Percentiles rank a stretch among this genome's conserved stretches.
Conservation (phyloP, 2,113 vertebrate genomes). For the Glaucomys volans region DNA sequence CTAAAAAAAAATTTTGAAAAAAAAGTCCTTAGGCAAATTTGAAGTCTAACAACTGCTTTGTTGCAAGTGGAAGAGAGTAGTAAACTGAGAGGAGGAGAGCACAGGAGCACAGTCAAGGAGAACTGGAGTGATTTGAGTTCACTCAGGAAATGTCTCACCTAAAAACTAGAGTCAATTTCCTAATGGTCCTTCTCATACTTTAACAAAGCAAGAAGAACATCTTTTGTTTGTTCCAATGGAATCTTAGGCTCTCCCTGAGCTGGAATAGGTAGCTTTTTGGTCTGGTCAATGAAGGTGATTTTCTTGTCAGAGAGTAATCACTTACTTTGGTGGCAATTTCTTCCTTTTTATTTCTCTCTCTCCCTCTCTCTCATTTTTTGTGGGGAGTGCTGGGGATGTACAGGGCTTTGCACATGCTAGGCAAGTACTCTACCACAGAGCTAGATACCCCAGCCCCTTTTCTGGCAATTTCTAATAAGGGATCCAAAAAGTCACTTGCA, state of each 20-base stretch:
- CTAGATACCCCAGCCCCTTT: not conserved
- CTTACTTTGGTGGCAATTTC: not conserved
- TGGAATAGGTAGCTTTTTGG: not conserved
- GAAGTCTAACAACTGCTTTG: conserved; percentile 63
- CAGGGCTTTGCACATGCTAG: not conserved
- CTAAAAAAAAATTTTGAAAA: not conserved
- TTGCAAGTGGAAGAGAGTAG: conserved; percentile 34
- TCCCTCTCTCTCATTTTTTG: too few species aligned
- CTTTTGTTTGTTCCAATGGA: not conserved
- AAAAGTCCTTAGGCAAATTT: conserved; percentile 72
- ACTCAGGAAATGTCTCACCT: conserved; percentile 25
- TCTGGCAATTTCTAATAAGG: not conserved
- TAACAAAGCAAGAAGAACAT: conserved; percentile 57
- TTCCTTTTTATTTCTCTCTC: not conserved
- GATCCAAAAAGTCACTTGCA: not conserved
- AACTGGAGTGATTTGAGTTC: not conserved
- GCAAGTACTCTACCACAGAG: not conserved
- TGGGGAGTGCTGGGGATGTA: not conserved
- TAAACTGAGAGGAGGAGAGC: conserved; percentile 23
- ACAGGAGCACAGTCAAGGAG: not conserved
- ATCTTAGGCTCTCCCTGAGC: not conserved
- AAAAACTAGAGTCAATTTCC: conserved; percentile 37
- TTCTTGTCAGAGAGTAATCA: conserved; percentile 33
- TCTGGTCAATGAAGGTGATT: conserved; percentile 37
- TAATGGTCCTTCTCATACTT: conserved; percentile 23